These are phyloP conservation scores for Magallana gigas DNA, from an alignment of 1,140 invertebrate species.

Conservation along the genomic window DNA sequence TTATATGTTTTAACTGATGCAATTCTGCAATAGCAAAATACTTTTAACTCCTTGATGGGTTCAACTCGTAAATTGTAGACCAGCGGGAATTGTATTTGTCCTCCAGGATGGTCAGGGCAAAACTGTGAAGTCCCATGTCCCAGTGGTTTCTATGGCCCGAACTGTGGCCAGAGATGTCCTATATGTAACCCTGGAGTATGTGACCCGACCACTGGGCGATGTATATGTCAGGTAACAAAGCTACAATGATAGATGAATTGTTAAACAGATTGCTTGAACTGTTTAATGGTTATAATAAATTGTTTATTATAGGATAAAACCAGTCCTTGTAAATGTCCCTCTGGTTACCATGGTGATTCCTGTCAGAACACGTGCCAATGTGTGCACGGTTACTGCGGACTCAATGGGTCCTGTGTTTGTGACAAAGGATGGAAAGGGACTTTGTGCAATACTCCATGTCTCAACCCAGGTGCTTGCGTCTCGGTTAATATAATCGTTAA, in stretches of 20 bases:
- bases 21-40: no score
- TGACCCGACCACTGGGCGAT: slow-evolving; percentile 86
- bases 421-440: slow-evolving; percentile 60
- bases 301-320: slow-evolving; percentile 1
- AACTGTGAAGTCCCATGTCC: slow-evolving; percentile 73
- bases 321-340: neutral
- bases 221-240: slow-evolving; percentile 55
- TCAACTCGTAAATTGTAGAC: slow-evolving; percentile 37
- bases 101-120: slow-evolving; percentile 89
- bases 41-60: no score
- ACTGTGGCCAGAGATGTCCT: slow-evolving; percentile 49
- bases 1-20: no score
- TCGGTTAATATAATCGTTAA: no score
- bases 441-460: slow-evolving; percentile 64
- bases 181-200: slow-evolving; percentile 84
- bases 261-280: no score
- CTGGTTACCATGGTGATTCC: slow-evolving; percentile 75
- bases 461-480: neutral
- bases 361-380: slow-evolving; percentile 89
- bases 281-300: no score
- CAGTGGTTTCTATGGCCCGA: slow-evolving; percentile 57
- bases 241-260: neutral
- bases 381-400: slow-evolving; percentile 85
- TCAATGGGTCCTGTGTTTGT: slow-evolving; percentile 63
- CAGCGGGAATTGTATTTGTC: slow-evolving; percentile 91